Base-by-base conservation (phyloP, 2,797 vertebrate species). In the Cirrhinus mrigala region DNA sequence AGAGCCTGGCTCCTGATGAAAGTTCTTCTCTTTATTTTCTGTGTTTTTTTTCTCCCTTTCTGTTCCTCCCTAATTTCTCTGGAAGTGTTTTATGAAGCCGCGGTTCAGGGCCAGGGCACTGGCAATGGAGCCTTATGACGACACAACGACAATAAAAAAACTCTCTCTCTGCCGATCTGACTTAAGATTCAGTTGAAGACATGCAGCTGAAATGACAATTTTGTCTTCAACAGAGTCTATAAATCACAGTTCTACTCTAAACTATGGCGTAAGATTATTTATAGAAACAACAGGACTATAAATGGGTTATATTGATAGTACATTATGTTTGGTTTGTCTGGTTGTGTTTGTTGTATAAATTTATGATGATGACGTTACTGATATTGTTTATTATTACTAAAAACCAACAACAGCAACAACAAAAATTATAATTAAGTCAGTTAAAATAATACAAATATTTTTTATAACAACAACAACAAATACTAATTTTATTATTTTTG, bases 11-110 rank as follows among this genome's bases (percentile, higher is more conserved):
- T 71, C 66, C 22, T 56, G 77, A 84, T 84, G 50, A 75, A 71
- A 82, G 70, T 20, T 56, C 3, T 85, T 89, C 82, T 79, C 87
- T 9, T 87, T 86, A 84, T 74, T 58, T 79, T 70, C 27, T 52
- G 70, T 85, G 84, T 84, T 75, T 84, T 66, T 66, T 68, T 74
- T 74, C 27, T 82, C 56, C 48, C 15, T 64, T 81, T 56, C 33
- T 78, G 12, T 62, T 40, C 76, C 58, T 82, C 70, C 54, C 62
- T 87, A 70, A 77, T 33, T 46, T 74, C 68, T 74, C 74, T 88
- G 66, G n/a, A 87, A 75, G 68, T 29, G 68, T 74, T 87, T 83
- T 58, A 75, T 52, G 71, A 79, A 58, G 74, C 10, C 22, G 20
- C 2, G 68, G 75, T 78, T 83, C 81, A 79, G 48, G 81, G 81